Percentiles rank a stretch among this genome's conserved stretches.
phyloP scores from a whole-genome alignment of 2,113 vertebrate genomes.

The Psilopsiagon aurifrons region DNA sequence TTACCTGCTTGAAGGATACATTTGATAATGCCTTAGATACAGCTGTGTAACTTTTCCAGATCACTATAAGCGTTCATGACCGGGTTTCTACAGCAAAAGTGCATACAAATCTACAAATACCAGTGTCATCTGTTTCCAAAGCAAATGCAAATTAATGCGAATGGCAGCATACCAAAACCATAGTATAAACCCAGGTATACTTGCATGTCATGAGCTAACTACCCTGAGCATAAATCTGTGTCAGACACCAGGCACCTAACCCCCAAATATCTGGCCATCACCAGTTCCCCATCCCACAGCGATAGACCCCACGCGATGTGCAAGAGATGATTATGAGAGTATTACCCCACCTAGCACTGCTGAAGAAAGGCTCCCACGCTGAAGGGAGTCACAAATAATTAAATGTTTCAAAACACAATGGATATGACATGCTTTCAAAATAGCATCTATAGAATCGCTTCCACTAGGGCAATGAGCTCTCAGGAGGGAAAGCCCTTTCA shows the following conservation, averaged over 20 bases:
- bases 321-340: neutral
- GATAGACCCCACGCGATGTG: accelerated
- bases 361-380: constrained; percentile 43
- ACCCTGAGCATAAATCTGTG: neutral
- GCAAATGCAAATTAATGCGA: neutral
- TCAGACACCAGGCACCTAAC: neutral
- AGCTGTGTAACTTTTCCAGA: neutral
- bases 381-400: constrained; percentile 73
- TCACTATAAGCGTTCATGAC: neutral
- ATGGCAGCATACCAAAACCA: neutral
- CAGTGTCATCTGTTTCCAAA: neutral
- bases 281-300: neutral
- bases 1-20: neutral
- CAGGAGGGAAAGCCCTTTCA: constrained; percentile 65
- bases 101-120: neutral
- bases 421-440: constrained; percentile 69
- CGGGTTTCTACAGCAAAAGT: neutral
- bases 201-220: neutral
- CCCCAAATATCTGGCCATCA: neutral
- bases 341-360: constrained; percentile 37
- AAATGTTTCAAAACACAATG: constrained; percentile 72
- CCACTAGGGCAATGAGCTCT: constrained; percentile 61
- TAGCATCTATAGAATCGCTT: constrained; percentile 67
- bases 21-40: neutral
- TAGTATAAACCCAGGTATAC: neutral